A percentile compares a stretch with the other conserved stretches of the same genome.
Conservation (phyloP, 2,113 vertebrate genomes). For the Ceyx margarethae region DNA sequence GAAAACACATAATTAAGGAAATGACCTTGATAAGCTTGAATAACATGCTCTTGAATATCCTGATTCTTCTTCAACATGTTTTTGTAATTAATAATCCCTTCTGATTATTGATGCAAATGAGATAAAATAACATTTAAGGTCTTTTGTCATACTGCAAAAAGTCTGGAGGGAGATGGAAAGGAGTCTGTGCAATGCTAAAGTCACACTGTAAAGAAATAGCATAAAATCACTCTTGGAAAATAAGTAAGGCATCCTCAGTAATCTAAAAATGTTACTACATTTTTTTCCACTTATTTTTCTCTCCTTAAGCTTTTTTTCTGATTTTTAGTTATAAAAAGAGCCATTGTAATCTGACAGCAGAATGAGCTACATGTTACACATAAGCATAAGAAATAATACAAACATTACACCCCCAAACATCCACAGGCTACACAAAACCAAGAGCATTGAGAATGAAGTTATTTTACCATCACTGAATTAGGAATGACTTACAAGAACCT, state of each 20-base stretch:
- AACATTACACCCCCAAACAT: neutral
- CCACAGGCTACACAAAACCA: neutral
- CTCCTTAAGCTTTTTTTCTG: neutral
- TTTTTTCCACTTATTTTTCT: neutral
- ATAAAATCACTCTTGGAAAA: neutral
- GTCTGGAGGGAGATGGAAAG: neutral
- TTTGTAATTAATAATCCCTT: neutral
- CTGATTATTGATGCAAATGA: neutral
- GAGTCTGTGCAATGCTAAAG: neutral
- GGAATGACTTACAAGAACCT: neutral
- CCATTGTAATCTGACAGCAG: neutral
- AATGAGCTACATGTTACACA: neutral
- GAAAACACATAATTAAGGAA: neutral
- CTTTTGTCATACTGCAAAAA: neutral
- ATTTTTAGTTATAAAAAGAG: neutral
- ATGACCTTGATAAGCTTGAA: neutral
- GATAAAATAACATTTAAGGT: neutral
- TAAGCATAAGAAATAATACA: constrained; percentile 4
- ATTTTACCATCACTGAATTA: neutral
- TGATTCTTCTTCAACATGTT: neutral
- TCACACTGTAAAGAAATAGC: neutral
- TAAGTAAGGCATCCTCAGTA: neutral
- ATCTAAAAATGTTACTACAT: neutral
- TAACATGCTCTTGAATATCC: neutral
- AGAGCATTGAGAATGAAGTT: neutral